phyloP scores from a whole-genome alignment of 2,113 vertebrate genomes.

The Piliocolobus tephrosceles region DNA sequence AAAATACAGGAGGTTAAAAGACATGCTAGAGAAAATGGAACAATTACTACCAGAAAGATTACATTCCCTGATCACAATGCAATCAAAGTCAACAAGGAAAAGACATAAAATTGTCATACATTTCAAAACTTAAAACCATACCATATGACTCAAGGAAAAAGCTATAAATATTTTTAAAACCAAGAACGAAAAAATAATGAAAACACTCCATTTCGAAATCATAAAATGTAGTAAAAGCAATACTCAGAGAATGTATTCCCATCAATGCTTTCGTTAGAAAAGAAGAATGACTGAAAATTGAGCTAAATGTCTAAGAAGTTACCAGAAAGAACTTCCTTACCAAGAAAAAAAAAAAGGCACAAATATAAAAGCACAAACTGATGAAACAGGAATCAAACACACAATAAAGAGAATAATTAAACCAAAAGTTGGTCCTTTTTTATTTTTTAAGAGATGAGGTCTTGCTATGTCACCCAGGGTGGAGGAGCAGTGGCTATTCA shows the following conservation, averaged over 20 bases:
- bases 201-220: not conserved
- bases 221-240: not conserved
- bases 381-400: not conserved
- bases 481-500: not conserved
- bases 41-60: not conserved
- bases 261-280: not conserved
- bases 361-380: not conserved
- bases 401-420: not conserved
- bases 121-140: not conserved
- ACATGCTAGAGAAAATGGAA: not conserved
- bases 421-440: not conserved
- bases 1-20: not conserved
- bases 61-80: not conserved
- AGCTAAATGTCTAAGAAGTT: not conserved
- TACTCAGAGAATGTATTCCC: not conserved
- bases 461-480: not conserved
- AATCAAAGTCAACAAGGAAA: not conserved
- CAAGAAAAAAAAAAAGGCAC: not conserved
- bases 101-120: not conserved
- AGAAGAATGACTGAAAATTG: not conserved
- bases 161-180: not conserved
- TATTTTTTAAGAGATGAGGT: not conserved
- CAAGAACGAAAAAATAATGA: not conserved
- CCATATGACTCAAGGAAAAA: not conserved
- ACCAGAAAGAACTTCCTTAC: not conserved